These are phyloP conservation scores for Epizoanthus illoricatus DNA, from an alignment of 92 coral and sea anemone species.

Conservation along the genomic window DNA sequence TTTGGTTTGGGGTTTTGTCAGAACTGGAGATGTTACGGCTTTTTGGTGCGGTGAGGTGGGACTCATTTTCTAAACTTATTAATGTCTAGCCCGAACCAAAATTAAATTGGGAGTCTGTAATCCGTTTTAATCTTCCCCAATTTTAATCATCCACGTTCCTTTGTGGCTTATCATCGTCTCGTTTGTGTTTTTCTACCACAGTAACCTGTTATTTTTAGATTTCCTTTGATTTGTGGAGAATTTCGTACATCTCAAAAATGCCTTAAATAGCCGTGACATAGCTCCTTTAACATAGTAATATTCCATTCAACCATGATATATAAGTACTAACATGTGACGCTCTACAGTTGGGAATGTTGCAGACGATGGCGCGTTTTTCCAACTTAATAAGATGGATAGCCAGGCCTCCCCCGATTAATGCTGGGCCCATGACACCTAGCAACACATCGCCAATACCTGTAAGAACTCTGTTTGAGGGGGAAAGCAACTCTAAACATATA, in stretches of 20 bases:
- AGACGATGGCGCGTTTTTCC: conserved; percentile 25
- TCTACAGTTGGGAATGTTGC: conserved; percentile 9
- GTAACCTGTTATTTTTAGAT: no score
- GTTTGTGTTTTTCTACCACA: no score
- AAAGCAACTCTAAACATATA: not conserved
- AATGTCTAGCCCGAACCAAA: no score
- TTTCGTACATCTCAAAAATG: not conserved
- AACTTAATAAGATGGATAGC: conserved; percentile 8
- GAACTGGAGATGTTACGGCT: no score
- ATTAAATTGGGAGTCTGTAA: no score
- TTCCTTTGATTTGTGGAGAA: not conserved
- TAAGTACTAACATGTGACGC: conserved; percentile 12
- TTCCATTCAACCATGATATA: not conserved
- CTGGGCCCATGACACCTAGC: not conserved
- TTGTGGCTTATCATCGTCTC: no score
- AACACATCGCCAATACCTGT: conserved; percentile 18
- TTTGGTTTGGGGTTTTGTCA: no score
- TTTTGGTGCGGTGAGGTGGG: no score
- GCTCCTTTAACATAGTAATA: conserved; percentile 2
- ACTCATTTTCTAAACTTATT: no score
- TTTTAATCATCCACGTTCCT: no score
- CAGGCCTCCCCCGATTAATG: conserved; percentile 5
- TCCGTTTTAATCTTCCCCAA: no score
- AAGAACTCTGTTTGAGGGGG: not conserved
- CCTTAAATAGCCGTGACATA: not conserved